Evolutionary conservation across 2,797 vertebrate genomes (phyloP), one percentile per base, ranked within the genome.

Genomic region (Salmo trutta): DNA sequence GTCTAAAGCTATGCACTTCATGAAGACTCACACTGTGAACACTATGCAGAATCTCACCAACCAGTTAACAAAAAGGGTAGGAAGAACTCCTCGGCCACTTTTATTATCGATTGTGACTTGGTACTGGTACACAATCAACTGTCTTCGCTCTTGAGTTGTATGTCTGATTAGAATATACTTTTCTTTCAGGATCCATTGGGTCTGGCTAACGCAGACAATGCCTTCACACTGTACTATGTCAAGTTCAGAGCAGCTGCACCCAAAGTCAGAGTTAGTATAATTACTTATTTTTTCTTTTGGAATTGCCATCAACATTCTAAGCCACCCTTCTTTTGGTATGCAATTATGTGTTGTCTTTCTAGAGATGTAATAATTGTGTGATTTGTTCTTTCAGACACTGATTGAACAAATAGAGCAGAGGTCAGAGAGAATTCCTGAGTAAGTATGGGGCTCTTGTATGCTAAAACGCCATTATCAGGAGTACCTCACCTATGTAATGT

Each of bases 391-490:
- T 1, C 89, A 99, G 98, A 95, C 95, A 47, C 92, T 99, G 73
- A 99, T 99, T 90, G 98, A 99, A 87, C 98, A 99, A 90, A 95
- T 98, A 75, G 98, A 99, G 71, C 95, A 97, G 82, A 94, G 97
- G 74, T 93, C 97, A 69, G 96, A 97, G 87, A 98, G 94, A 89
- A 96, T 98, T 85, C 95, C 96, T 68, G 97, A 99, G 98, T 99
- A 85, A 96, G 98, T 97, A 36, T 70, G 27, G 1, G 5, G 29
- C 66, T 19, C 29, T 17, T 17, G 31, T 17, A 68, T 68, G 15
- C 66, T 68, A 15, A 41, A 70, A 24, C 4, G 17, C 17, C 41
- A 51, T 21, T 70, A 51, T 10, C 33, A 1, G 33, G 24, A 24
- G 24, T 3, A 12, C n/a, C 8, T 64, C 59, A 64, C 59, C 10